Base-by-base conservation (phyloP, 2,797 vertebrate species). In the Sebastiscus albofasciatus region DNA sequence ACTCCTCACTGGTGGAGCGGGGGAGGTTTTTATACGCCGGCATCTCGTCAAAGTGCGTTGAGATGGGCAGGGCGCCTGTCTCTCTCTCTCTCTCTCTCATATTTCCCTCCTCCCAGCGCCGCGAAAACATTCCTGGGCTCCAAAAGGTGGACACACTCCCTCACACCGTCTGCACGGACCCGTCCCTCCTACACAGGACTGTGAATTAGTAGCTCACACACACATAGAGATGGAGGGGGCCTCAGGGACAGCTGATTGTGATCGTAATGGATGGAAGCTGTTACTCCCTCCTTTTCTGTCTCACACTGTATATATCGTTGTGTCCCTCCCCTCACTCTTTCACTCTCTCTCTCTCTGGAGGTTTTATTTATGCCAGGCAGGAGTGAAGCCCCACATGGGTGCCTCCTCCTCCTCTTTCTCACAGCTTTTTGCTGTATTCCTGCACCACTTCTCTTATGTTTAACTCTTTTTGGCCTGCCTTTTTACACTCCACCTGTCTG, bases 41-140 rank as follows among this genome's bases (percentile, higher is more conserved):
- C 64, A 69, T 81, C 73, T 75, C 27, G 13, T 64, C 58, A 55
- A 67, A 26, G 70, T 62, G 55, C 33, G n/a, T 33, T 7, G 60
- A 67, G 80, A 81, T 52, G 78, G 82, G 82, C 84, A 75, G 83
- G 86, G 77, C 66, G 64, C 67, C 80, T 85, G 65, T 39, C 12
- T 39, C 36, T 39, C 34, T 36, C 34, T n/a, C n/a, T 27, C 27
- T 81, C 77, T 85, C 72, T 13, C 81, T 85, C 81, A 64, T 65
- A 64, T 76, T 81, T 85, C 65, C 62, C 87, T 91, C 89, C 84
- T 87, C 12, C 79, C 74, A 62, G 72, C 20, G 27, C 52, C 29
- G 78, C 58, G 55, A 92, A 92, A 94, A 95, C 94, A 95, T 95
- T 95, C 93, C 86, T 77, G 68, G 65, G 34, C 72, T 82, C 52